phyloP scores from a whole-genome alignment of 2,888 invertebrate genomes.

The Alviniconcha strummeri region DNA sequence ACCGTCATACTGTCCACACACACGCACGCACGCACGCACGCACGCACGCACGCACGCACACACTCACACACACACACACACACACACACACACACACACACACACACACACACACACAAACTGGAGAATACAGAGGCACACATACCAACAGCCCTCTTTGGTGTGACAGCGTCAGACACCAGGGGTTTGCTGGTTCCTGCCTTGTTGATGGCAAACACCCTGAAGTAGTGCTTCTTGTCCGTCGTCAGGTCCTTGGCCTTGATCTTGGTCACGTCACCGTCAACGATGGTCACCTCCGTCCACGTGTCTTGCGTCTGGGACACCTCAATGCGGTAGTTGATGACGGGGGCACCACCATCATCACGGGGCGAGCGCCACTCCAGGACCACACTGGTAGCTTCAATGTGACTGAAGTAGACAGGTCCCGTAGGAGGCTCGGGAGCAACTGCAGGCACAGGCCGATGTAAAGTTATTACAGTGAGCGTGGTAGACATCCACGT shows the following conservation, averaged over 20 bases:
- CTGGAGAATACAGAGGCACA: not conserved
- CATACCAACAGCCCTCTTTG: constrained; percentile 57
- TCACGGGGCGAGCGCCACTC: constrained; percentile 74
- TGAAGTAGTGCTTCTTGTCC: constrained; percentile 67
- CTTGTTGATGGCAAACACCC: constrained; percentile 71
- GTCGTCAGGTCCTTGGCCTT: constrained; percentile 63
- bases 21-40: too few relatives aligned
- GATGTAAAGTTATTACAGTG: too few relatives aligned
- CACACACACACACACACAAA: too few relatives aligned
- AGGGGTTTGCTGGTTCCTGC: constrained; percentile 62
- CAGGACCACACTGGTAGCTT: constrained; percentile 59
- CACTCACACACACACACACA: too few relatives aligned
- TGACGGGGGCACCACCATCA: constrained; percentile 71
- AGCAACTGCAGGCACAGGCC: constrained; percentile 46
- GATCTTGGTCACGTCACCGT: constrained; percentile 73
- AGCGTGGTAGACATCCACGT: too few relatives aligned
- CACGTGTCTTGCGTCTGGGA: constrained; percentile 85
- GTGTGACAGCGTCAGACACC: constrained; percentile 59
- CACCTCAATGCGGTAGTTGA: constrained; percentile 68
- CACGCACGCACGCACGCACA: too few relatives aligned
- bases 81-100: too few relatives aligned
- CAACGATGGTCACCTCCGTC: constrained; percentile 94
- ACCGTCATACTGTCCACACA: too few relatives aligned
- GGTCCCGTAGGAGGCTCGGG: constrained; percentile 67
- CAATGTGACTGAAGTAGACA: constrained; percentile 56